These are phyloP conservation scores for Ceratitis capitata DNA, from an alignment of 1,140 invertebrate genomes.

Conservation along the genomic window DNA sequence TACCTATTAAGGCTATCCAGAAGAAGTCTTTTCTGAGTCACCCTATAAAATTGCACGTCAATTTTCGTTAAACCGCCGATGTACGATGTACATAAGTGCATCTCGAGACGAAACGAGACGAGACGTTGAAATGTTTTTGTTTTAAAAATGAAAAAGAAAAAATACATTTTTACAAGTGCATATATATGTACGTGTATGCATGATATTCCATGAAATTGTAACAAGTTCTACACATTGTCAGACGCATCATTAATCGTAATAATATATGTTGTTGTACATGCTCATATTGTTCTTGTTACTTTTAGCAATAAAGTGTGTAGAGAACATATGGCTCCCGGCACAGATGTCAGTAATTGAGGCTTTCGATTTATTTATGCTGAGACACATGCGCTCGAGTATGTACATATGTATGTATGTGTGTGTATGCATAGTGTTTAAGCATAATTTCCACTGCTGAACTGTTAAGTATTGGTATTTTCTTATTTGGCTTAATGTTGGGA, in stretches of 20 bases:
- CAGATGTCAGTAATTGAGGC: neutral
- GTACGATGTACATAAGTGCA: too few species aligned
- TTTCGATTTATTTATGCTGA: neutral
- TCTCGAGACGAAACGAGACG: neutral
- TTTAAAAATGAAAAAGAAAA: neutral
- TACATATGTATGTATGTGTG: neutral
- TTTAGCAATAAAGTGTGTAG: neutral
- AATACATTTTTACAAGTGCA: neutral
- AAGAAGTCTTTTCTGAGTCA: neutral
- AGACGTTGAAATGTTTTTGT: neutral
- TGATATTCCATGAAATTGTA: neutral
- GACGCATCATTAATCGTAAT: conserved; percentile 35
- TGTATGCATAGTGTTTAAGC: neutral
- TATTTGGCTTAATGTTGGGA: neutral
- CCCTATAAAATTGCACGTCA: neutral
- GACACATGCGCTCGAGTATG: neutral
- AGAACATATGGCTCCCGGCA: neutral
- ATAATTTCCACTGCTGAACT: neutral
- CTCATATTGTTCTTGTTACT: neutral
- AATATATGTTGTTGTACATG: neutral
- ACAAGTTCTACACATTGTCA: conserved; percentile 26
- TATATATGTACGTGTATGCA: neutral
- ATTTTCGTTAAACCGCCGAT: too few species aligned
- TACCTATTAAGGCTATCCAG: too few species aligned
- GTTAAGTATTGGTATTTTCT: neutral